Conservation (phyloP, 2,888 invertebrate species). For the Empis livida region DNA sequence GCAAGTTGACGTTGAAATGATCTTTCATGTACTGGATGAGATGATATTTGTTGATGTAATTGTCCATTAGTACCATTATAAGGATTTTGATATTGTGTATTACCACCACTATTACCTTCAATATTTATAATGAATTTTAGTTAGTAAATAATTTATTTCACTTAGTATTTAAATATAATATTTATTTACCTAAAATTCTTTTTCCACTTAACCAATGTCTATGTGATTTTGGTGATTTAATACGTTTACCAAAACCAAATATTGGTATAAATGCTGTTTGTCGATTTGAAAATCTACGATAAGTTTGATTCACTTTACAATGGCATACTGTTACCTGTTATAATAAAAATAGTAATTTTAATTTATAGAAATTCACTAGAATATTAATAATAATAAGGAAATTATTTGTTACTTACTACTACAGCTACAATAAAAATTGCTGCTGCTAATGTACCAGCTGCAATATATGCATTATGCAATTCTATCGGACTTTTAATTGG, state of each 20-base stretch:
- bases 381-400: too few species aligned
- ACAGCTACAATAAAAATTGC: conserved; percentile 61
- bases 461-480: conserved; percentile 65
- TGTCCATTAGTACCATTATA: conserved; percentile 14
- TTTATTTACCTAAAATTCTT: conserved; percentile 18
- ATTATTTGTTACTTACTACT: conserved; percentile 56
- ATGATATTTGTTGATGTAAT: conserved; percentile 21
- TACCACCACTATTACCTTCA: conserved; percentile 8
- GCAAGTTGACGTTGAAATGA: conserved; percentile 41
- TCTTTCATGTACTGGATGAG: conserved; percentile 28
- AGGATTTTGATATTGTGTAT: conserved; percentile 10
- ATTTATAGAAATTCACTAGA: too few species aligned
- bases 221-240: conserved; percentile 31
- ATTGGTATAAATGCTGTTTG: conserved; percentile 40
- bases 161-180: conserved; percentile 7
- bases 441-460: conserved; percentile 60
- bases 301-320: conserved; percentile 66
- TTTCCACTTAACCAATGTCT: conserved; percentile 50
- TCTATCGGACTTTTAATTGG: conserved; percentile 41
- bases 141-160: background rate
- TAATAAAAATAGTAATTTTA: too few species aligned
- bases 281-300: conserved; percentile 48
- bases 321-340: conserved; percentile 69
- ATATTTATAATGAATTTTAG: conserved; percentile 12
- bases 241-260: conserved; percentile 32